Evolutionary conservation across 1,140 invertebrate genomes (phyloP), one percentile per base, ranked within the genome.

Genomic region (Oryctes rhinoceros): DNA sequence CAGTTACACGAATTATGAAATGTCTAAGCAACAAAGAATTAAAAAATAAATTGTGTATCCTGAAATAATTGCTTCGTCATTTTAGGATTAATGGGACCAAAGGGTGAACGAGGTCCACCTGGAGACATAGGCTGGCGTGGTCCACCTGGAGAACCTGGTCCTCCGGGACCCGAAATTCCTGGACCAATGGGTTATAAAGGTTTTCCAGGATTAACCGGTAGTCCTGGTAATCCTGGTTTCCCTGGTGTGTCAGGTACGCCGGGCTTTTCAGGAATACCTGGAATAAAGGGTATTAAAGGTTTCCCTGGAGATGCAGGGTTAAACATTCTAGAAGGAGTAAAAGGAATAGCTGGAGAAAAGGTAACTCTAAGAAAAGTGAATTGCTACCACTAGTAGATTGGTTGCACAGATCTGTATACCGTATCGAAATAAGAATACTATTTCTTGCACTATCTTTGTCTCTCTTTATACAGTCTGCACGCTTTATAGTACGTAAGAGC

Each of bases 61-160:
- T 30, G 2, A 30, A 30, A 30, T 30, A 30, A 30, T 30, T 30
- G 24, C 39, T 44, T 7, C 39, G 9, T 44, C 9, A 44, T 76
- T 76, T 76, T 37, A 83, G 92, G 93, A 80, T 89, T 89, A 24
- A 83, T 86, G 79, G 93, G 93, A 48, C 78, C 88, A 7, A 80
- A 85, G 44, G 93, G 93, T 80, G 79, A 83, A 7, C 89, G 89
- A 83, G 94, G 94, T 76, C 81, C 88, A 65, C 87, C 85, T 79
- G 94, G 94, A 81, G 91, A 93, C 84, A 88, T 90, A 83, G 95
- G 94, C 76, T 89, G 90, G 37, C 89, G 87, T 78, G 94, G 94
- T 81, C 86, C 90, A 20, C 89, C 91, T 83, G 95, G 94, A 84
- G 83, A 86, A 5, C 85, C 88, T 13, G 92, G 92, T 76, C 82